Base-by-base conservation (phyloP, 2,113 vertebrate species). In the Aphyosemion australe region DNA sequence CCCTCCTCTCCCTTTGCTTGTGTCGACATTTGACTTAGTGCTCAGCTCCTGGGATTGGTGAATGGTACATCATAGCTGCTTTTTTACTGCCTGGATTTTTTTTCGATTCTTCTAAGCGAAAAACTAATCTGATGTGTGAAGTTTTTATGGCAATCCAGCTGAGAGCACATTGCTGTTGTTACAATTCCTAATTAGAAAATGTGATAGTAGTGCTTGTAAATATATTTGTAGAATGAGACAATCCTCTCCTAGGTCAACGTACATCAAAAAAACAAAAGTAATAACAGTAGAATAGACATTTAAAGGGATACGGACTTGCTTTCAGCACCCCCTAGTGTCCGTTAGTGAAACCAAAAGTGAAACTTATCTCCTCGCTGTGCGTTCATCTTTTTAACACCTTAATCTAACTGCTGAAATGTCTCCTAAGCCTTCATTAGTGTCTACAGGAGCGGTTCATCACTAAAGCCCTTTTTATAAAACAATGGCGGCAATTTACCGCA, bases 141-240 rank as follows among this genome's bases (percentile, higher is more conserved):
- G 72, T 79, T 77, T 84, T 63, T 47, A 64, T 78, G 65, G 78
- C 80, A 84, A 77, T 83, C 83, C 83, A 76, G 65, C 75, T 69
- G 56, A 69, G 83, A 84, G 78, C 63, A 59, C 78, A 79, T 79
- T 72, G 73, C 83, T 90, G 80, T 86, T 80, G 69, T 84, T 83
- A 88, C 79, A 84, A 69, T 69, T 45, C 69, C 80, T 92, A 92
- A 93, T 93, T 93, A 90, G 83, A 88, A 87, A 88, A 92, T 65
- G 83, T 89, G 84, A 82, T 83, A 84, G 66, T 69, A 79, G 71
- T 75, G 63, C 86, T 79, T 48, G 75, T 83, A 86, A 84, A 89
- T 84, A 65, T 81, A 76, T 69, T 46, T 77, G 67, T 74, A 63
- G 61, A 57, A 55, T 34, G 73, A 86, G 80, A 56, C 72, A 57